Evolutionary conservation across 92 coral and sea anemone genomes (phyloP).

Genomic region (Porites divaricata): DNA sequence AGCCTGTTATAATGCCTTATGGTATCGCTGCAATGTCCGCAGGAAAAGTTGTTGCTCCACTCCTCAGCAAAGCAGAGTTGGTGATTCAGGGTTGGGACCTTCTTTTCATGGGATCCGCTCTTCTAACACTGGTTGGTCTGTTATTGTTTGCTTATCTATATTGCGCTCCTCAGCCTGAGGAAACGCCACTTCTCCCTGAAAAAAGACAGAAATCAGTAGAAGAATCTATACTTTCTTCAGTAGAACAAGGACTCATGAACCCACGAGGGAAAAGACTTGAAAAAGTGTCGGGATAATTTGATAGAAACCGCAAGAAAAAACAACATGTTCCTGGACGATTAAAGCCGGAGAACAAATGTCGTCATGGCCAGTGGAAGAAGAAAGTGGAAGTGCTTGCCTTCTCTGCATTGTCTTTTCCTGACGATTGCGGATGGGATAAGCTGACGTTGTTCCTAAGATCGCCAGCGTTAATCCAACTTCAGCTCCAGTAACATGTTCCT

Average conservation of each 20-base stretch:
- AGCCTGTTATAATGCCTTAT: slow-evolving; percentile 85
- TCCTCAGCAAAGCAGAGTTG: slow-evolving; percentile 61
- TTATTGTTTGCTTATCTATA: slow-evolving; percentile 53
- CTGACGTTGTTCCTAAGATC: no score
- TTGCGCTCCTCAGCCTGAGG: slow-evolving; percentile 63
- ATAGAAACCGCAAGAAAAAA: background rate
- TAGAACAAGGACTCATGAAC: slow-evolving; percentile 23
- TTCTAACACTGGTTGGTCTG: slow-evolving; percentile 45
- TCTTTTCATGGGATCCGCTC: slow-evolving; percentile 55
- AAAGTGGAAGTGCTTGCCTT: background rate
- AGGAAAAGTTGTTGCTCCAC: slow-evolving; percentile 77
- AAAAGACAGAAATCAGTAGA: slow-evolving; percentile 2
- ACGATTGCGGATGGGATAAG: no score
- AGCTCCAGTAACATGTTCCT: no score
- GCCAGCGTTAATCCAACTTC: no score
- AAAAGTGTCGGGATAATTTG: slow-evolving; percentile 21
- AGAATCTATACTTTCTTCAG: slow-evolving; percentile 4
- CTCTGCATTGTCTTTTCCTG: background rate
- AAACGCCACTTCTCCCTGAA: slow-evolving; percentile 51
- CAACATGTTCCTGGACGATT: background rate
- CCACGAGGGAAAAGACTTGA: slow-evolving; percentile 16
- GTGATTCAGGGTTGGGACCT: slow-evolving; percentile 74
- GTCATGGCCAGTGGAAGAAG: background rate
- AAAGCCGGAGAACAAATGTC: background rate
- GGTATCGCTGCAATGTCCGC: slow-evolving; percentile 74